Evolutionary conservation across 2,113 vertebrate genomes (phyloP).

Genomic region (Trematomus loennbergii): DNA sequence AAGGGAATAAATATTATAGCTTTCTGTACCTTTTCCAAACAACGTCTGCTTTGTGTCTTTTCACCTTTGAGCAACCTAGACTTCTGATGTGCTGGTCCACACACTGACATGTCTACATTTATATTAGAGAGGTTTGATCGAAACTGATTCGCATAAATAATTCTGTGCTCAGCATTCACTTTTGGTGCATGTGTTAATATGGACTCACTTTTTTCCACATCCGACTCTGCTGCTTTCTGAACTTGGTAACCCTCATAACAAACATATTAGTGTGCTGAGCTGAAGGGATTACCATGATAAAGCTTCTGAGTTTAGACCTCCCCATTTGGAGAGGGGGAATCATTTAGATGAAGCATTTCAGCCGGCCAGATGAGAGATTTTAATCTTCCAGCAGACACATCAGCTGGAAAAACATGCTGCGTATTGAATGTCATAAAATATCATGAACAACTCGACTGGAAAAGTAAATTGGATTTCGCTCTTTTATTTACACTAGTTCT

Average conservation of each 20-base stretch:
- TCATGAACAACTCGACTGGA: neutral
- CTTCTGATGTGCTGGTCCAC: no score
- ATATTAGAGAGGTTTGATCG: no score
- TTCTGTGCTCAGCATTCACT: no score
- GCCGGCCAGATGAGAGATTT: conserved; percentile 51
- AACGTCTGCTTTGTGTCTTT: no score
- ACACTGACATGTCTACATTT: no score
- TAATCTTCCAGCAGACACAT: conserved; percentile 64
- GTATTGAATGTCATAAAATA: conserved; percentile 14
- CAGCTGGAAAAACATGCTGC: conserved; percentile 45
- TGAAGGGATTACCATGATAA: conserved; percentile 66
- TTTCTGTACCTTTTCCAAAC: no score
- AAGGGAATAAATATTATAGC: no score
- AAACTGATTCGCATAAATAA: no score
- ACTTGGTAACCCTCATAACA: conserved; percentile 44
- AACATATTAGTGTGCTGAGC: conserved; percentile 68
- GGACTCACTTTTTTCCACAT: neutral
- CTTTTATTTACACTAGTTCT: neutral
- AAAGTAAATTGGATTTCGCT: neutral
- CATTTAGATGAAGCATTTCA: conserved; percentile 71
- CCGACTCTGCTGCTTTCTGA: conserved; percentile 15
- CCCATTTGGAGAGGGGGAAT: conserved; percentile 64
- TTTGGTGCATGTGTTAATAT: no score
- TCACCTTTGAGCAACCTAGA: no score
- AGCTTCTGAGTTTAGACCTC: conserved; percentile 59